These are phyloP conservation scores for Rhagoletis zephyria DNA, from an alignment of 1,140 invertebrate species.

Conservation along the genomic window DNA sequence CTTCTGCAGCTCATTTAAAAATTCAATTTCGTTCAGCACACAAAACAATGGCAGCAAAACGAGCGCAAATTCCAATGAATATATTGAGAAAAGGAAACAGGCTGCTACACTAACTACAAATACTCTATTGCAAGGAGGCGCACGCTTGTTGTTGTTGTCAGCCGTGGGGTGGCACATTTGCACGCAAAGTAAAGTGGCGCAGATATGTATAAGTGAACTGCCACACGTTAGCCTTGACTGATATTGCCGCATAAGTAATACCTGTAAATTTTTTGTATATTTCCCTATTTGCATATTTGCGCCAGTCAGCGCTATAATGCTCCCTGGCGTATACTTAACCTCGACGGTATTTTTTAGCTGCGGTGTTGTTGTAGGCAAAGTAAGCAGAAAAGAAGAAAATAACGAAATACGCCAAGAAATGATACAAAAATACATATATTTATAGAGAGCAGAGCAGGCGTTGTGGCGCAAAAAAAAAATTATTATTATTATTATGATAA, in stretches of 20 bases:
- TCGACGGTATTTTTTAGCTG: slow-evolving; percentile 18
- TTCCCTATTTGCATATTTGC: slow-evolving; percentile 47
- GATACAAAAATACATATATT: neutral
- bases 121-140: neutral
- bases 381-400: neutral
- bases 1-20: slow-evolving; percentile 43
- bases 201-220: neutral
- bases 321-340: slow-evolving; percentile 50
- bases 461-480: slow-evolving; percentile 15
- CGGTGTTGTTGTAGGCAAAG: neutral
- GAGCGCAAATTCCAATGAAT: neutral
- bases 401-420: neutral
- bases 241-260: slow-evolving; percentile 52
- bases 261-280: slow-evolving; percentile 12
- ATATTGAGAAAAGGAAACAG: neutral
- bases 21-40: slow-evolving; percentile 41
- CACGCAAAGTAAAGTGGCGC: slow-evolving; percentile 36
- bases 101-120: neutral
- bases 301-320: slow-evolving; percentile 10
- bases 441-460: neutral
- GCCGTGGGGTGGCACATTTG: slow-evolving; percentile 1
- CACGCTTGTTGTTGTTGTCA: neutral
- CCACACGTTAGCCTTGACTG: slow-evolving; percentile 49
- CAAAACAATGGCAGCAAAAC: slow-evolving; percentile 13
- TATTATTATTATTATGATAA: slow-evolving; percentile 18